Percentiles rank a stretch among this genome's conserved stretches.
These are phyloP conservation scores for Luehdorfia chinensis DNA, from an alignment of 1,140 invertebrate genomes.

Conservation along the genomic window DNA sequence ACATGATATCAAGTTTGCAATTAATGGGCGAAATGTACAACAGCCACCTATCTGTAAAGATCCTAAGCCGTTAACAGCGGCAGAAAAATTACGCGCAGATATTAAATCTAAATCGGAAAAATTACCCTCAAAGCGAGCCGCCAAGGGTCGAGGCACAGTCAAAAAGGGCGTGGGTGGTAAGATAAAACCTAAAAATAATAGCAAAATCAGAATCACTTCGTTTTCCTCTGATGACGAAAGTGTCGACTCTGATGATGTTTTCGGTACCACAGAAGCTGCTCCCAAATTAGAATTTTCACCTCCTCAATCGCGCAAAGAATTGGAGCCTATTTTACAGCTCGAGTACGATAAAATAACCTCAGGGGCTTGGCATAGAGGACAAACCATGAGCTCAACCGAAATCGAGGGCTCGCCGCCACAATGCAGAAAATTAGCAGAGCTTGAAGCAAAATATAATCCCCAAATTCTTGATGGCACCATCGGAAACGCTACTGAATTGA, in stretches of 20 bases:
- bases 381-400: conserved; percentile 85
- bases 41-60: conserved; percentile 68
- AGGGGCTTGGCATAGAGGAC: conserved; percentile 81
- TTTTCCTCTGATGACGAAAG: conserved; percentile 85
- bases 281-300: conserved; percentile 83
- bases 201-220: conserved; percentile 83
- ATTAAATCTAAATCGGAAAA: conserved; percentile 76
- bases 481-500: conserved; percentile 79
- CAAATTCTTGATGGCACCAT: conserved; percentile 79
- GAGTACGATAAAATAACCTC: conserved; percentile 83
- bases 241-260: conserved; percentile 84
- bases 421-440: conserved; percentile 77
- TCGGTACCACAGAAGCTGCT: conserved; percentile 83
- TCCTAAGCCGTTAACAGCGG: conserved; percentile 55
- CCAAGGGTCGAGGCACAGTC: conserved; percentile 75
- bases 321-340: conserved; percentile 82
- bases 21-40: conserved; percentile 62
- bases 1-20: conserved; percentile 73
- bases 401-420: conserved; percentile 84
- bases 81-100: conserved; percentile 75
- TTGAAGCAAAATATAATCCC: conserved; percentile 79
- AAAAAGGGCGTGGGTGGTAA: conserved; percentile 76
- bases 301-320: conserved; percentile 83
- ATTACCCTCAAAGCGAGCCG: conserved; percentile 75
- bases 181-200: conserved; percentile 77